phyloP scores from a whole-genome alignment of 2,888 invertebrate species.

The Diaperis boleti region DNA sequence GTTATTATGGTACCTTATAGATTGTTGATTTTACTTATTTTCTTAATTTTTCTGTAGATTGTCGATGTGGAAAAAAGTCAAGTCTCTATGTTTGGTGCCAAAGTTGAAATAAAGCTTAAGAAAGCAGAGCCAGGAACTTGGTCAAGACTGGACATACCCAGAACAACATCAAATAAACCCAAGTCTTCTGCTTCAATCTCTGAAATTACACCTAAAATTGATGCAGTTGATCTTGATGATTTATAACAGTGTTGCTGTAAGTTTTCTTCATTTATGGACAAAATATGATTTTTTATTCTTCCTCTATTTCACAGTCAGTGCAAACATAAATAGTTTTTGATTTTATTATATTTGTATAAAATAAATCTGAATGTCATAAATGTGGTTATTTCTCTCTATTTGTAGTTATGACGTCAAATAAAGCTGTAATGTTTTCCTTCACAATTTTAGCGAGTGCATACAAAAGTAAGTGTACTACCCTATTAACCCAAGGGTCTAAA shows the following conservation, averaged over 20 bases:
- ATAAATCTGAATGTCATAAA: too few relatives aligned
- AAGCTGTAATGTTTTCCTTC: too few relatives aligned
- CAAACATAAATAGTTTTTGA: too few relatives aligned
- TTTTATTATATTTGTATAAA: too few relatives aligned
- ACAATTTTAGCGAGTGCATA: too few relatives aligned
- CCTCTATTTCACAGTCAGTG: too few relatives aligned
- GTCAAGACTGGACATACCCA: slow-evolving; percentile 79
- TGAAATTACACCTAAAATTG: slow-evolving; percentile 67
- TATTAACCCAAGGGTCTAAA: too few relatives aligned
- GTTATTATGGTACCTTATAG: slow-evolving; percentile 12
- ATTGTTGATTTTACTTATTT: too few relatives aligned
- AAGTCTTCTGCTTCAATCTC: slow-evolving; percentile 58
- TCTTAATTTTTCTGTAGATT: slow-evolving; percentile 72
- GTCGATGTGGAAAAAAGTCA: slow-evolving; percentile 78
- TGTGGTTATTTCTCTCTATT: too few relatives aligned
- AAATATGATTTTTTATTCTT: slow-evolving; percentile 6
- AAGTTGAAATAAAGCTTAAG: slow-evolving; percentile 91
- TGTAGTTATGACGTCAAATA: too few relatives aligned
- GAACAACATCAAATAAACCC: slow-evolving; percentile 3
- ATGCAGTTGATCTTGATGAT: slow-evolving; percentile 82
- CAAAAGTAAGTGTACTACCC: too few relatives aligned
- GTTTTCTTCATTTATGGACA: slow-evolving; percentile 14
- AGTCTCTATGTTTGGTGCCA: slow-evolving; percentile 86
- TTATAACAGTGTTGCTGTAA: slow-evolving; percentile 62
- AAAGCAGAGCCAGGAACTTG: slow-evolving; percentile 90